Evolutionary conservation across 2,797 vertebrate species (phyloP).

Genomic region (Bradypodion pumilum): DNA sequence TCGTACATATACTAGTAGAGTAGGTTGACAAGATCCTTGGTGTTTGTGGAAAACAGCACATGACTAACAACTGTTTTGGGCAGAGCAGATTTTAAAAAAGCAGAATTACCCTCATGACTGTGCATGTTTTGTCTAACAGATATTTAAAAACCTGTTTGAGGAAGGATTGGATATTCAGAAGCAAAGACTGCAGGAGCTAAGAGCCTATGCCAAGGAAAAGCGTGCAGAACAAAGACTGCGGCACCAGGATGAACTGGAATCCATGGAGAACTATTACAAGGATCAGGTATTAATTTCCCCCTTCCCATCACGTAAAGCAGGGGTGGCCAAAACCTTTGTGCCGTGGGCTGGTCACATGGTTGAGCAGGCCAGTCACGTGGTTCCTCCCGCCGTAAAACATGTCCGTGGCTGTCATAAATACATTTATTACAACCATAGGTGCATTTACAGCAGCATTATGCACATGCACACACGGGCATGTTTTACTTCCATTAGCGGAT

Average conservation of each 20-base stretch:
- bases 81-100: neutral
- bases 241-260: slow-evolving; percentile 85
- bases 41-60: no score
- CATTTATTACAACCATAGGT: no score
- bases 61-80: neutral
- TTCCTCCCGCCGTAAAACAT: no score
- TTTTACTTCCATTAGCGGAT: no score
- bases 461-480: no score
- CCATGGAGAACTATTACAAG: slow-evolving; percentile 96
- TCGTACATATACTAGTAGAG: no score
- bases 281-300: slow-evolving; percentile 83
- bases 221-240: slow-evolving; percentile 80
- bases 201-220: slow-evolving; percentile 83
- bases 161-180: slow-evolving; percentile 93
- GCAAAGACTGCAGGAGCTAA: slow-evolving; percentile 85
- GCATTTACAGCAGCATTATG: no score
- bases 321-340: no score
- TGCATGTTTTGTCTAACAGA: slow-evolving; percentile 72
- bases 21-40: no score
- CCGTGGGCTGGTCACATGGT: no score
- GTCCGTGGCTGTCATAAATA: no score
- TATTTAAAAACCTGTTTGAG: slow-evolving; percentile 92
- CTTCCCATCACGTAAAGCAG: neutral
- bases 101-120: neutral
- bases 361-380: no score